phyloP scores from a whole-genome alignment of 2,113 vertebrate genomes.

The Daubentonia madagascariensis region DNA sequence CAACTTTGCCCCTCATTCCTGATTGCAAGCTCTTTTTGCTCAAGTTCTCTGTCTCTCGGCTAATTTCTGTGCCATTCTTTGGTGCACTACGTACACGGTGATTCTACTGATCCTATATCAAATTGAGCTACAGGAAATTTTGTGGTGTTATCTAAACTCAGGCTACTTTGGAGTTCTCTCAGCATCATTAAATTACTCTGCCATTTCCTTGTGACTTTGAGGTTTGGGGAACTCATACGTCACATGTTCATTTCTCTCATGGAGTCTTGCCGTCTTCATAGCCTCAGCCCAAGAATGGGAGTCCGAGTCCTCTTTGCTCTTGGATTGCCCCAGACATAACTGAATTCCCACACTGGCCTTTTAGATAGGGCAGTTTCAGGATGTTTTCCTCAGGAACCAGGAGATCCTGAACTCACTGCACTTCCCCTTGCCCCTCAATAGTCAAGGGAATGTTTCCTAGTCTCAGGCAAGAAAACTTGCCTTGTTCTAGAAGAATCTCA shows the following conservation, averaged over 20 bases:
- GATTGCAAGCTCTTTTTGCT: neutral
- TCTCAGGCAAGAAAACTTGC: neutral
- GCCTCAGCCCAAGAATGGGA: neutral
- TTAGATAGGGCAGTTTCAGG: neutral
- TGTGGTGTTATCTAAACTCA: neutral
- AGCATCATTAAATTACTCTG: neutral
- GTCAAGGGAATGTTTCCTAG: neutral
- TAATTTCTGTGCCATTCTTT: neutral
- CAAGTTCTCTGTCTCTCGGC: neutral
- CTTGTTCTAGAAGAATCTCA: neutral
- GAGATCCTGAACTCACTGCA: neutral
- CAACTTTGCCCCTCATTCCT: neutral
- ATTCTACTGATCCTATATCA: neutral
- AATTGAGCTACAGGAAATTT: neutral
- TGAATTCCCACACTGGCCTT: neutral
- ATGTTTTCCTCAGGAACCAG: neutral
- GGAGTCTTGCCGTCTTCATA: neutral
- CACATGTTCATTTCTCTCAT: neutral
- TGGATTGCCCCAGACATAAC: neutral
- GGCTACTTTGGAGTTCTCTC: neutral
- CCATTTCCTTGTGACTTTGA: neutral
- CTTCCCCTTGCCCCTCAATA: neutral
- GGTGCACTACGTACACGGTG: accelerated
- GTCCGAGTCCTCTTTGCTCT: neutral
- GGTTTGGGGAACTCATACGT: neutral